Evolutionary conservation across 2,113 vertebrate species (phyloP), one percentile per base, ranked within the genome.

Genomic region (Brachypodius melanocephalos): DNA sequence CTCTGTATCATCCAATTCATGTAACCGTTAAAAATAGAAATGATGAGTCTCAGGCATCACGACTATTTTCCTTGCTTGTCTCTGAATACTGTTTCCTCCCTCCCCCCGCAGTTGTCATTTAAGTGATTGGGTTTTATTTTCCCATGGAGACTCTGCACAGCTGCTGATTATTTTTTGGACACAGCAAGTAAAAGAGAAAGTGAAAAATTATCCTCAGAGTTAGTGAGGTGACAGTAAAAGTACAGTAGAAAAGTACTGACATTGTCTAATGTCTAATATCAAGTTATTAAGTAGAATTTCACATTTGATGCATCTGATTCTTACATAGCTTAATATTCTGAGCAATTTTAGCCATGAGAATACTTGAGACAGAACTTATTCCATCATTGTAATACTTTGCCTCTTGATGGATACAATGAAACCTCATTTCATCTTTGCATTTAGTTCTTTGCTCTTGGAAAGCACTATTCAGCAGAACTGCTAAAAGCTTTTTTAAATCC

Each of bases 121-220:
- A 77, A 77, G 29, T 15, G 15, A 14, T 65, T 78, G 45, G 22
- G 5, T 25, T 71, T 61, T 45, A 78, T 43, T 43, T 43, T 29
- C 88, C 83, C 73, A 65, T 57, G 54, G 91, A 90, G 83, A 78
- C 14, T 86, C 40, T 68, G 77, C 34, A 95, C 93, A 95, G 94
- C 86, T 96, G 87, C 65, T 65, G 52, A 89, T 87, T 91, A 57
- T 34, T 49, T 91, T 91, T 78, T 85, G 63, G 81, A 93, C 59
- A 83, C 19, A 65, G 63, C 13, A 73, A 91, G 43, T 55, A 88
- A 94, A 93, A 87, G 25, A 87, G 38, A 88, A 95, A 88, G 48
- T 55, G 54, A 84, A 89, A 92, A 89, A 86, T 52, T 12, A 85
- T 18, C 63, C 46, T 81, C 58, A 59, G 31, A 83, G 28, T 85